Conservation (phyloP, 2,113 vertebrate genomes). For the Vidua chalybeata region DNA sequence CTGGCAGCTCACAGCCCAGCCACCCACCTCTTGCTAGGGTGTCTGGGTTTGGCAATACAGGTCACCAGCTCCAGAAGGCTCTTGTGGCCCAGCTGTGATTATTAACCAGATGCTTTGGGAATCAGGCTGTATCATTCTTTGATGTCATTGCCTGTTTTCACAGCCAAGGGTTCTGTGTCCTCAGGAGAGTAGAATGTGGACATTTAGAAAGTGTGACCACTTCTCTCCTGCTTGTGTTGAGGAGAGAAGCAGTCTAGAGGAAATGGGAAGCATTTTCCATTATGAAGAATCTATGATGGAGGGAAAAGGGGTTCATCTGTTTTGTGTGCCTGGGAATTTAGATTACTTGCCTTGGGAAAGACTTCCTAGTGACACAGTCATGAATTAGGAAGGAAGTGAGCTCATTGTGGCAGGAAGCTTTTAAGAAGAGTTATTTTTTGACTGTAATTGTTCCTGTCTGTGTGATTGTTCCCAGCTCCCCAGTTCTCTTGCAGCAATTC, state of each 20-base stretch:
- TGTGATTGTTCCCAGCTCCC: neutral
- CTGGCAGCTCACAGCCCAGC: neutral
- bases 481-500: neutral
- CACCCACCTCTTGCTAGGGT: neutral
- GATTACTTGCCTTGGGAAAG: neutral
- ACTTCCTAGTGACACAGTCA: neutral
- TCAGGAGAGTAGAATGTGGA: neutral
- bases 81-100: neutral
- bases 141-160: neutral
- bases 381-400: neutral
- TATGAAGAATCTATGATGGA: neutral
- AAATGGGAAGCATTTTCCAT: neutral
- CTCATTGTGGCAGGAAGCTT: neutral
- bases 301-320: neutral
- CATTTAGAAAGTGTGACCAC: neutral
- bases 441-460: neutral
- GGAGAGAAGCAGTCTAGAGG: neutral
- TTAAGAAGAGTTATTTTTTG: neutral
- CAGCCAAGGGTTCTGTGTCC: neutral
- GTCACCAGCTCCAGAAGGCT: neutral
- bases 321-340: neutral
- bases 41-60: neutral
- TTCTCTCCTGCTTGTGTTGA: neutral
- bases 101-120: neutral
- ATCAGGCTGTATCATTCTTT: neutral